phyloP scores from a whole-genome alignment of 2,113 vertebrate genomes.

The Acanthisitta chloris region DNA sequence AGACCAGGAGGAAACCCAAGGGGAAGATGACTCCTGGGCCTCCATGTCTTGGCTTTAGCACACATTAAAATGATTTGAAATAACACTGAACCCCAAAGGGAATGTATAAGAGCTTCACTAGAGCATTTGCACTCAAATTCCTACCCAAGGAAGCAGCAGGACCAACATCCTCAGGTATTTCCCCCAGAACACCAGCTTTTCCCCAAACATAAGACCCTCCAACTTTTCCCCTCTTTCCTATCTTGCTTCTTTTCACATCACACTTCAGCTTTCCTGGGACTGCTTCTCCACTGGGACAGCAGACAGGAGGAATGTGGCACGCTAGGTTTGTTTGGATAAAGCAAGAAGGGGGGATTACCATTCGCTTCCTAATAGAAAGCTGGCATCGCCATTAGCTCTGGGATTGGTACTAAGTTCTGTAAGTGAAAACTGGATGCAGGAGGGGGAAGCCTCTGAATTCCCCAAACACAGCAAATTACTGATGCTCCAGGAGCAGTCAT shows the following conservation, averaged over 20 bases:
- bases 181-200: neutral
- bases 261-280: neutral
- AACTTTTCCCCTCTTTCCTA: neutral
- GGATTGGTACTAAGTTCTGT: neutral
- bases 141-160: neutral
- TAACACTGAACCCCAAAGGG: neutral
- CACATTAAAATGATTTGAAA: neutral
- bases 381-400: accelerated
- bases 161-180: accelerated
- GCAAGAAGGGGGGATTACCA: neutral
- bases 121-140: neutral
- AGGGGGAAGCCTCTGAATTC: neutral
- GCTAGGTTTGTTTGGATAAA: slow-evolving; percentile 22
- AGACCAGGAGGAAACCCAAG: neutral
- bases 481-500: neutral
- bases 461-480: accelerated
- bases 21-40: neutral
- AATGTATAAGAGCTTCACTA: neutral
- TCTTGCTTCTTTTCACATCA: neutral
- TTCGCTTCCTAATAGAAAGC: neutral
- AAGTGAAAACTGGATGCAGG: neutral
- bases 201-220: neutral
- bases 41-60: neutral
- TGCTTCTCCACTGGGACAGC: neutral
- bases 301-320: slow-evolving; percentile 13